phyloP scores from a whole-genome alignment of 2,888 invertebrate species.

The Pachycephus smyrnensis region DNA sequence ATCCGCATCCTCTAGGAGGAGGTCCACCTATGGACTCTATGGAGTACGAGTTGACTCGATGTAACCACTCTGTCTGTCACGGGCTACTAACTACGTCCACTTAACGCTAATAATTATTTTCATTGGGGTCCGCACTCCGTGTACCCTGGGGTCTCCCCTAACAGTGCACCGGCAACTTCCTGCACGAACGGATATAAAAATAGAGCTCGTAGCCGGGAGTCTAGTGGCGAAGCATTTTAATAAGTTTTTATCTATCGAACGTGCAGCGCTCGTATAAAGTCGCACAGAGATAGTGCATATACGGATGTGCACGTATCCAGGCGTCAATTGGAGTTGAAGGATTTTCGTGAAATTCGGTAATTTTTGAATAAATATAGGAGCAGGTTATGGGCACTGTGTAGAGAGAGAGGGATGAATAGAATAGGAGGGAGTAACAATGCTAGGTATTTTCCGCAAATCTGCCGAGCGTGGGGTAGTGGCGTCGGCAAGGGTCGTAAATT shows the following conservation, averaged over 20 bases:
- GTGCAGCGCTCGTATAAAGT: no score
- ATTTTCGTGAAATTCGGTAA: no score
- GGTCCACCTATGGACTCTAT: conserved; percentile 29
- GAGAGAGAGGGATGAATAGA: no score
- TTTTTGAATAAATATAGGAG: no score
- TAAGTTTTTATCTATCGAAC: no score
- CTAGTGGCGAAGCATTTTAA: conserved; percentile 16
- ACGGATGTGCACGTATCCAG: no score
- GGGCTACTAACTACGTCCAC: conserved; percentile 62
- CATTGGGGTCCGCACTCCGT: conserved; percentile 50
- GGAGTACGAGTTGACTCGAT: conserved; percentile 48
- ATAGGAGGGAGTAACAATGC: not conserved
- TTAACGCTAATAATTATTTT: conserved; percentile 67
- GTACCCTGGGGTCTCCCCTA: conserved; percentile 47
- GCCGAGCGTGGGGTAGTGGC: not conserved
- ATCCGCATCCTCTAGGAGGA: conserved; percentile 61
- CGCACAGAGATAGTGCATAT: no score
- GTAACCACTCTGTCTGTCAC: conserved; percentile 58
- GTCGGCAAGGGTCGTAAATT: conserved; percentile 54
- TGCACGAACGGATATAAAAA: conserved; percentile 66
- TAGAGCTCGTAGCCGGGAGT: conserved; percentile 52
- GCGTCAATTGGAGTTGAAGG: no score
- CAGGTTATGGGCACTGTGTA: no score
- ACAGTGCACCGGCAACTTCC: conserved; percentile 57
- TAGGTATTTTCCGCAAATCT: conserved; percentile 24